phyloP scores from a whole-genome alignment of 2,113 vertebrate species.

The Centropus bengalensis region DNA sequence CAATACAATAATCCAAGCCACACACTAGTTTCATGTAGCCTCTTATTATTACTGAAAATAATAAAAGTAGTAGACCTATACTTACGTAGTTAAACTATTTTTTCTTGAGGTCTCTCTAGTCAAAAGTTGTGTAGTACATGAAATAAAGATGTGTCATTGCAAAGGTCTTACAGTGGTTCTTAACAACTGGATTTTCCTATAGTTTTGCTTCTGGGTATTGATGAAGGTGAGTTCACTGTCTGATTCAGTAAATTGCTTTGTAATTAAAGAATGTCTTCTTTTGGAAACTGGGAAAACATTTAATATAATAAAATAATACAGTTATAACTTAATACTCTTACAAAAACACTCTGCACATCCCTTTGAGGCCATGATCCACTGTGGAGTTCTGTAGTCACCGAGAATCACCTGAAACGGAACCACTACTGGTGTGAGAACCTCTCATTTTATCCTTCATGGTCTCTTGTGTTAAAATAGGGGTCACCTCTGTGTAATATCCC shows the following conservation, averaged over 20 bases:
- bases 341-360: not conserved
- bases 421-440: fast-evolving
- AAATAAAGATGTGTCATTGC: not conserved
- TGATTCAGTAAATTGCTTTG: not conserved
- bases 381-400: not conserved
- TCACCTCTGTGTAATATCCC: not conserved
- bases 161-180: not conserved
- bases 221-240: not conserved
- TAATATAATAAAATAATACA: not conserved
- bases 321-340: not conserved
- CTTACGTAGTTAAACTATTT: not conserved
- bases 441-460: not conserved
- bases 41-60: conserved; percentile 58
- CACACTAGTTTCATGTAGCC: not conserved
- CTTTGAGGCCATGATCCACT: not conserved
- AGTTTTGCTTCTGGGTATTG: not conserved
- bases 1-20: conserved; percentile 26
- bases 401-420: not conserved
- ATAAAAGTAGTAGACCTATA: conserved; percentile 40
- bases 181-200: not conserved
- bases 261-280: not conserved
- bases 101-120: conserved; percentile 29
- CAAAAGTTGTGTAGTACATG: conserved; percentile 21
- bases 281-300: not conserved
- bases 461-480: not conserved